These are phyloP conservation scores for Chamaea fasciata DNA, from an alignment of 2,113 vertebrate genomes.

Conservation along the genomic window DNA sequence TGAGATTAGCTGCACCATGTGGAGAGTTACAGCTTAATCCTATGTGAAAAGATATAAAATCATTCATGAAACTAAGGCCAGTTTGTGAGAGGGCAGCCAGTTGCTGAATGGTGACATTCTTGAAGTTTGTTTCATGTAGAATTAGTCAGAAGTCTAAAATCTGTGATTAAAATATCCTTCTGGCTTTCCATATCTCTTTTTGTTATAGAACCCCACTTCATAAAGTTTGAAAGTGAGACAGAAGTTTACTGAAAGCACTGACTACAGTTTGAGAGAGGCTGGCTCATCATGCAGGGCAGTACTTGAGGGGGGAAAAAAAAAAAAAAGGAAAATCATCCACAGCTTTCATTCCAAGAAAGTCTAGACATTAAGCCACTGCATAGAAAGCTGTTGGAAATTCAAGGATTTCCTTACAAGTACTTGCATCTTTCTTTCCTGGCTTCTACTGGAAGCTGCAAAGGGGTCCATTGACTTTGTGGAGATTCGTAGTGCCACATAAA, in stretches of 20 bases:
- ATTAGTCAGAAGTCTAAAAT: neutral
- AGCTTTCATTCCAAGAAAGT: conserved; percentile 39
- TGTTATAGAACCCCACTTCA: neutral
- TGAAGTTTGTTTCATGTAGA: neutral
- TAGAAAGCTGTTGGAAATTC: conserved; percentile 27
- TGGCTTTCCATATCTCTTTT: neutral
- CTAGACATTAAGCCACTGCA: conserved; percentile 38
- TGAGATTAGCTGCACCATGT: neutral
- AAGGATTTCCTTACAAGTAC: conserved; percentile 49
- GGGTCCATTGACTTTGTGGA: neutral
- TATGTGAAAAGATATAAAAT: neutral
- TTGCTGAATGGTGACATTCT: neutral
- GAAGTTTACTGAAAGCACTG: neutral
- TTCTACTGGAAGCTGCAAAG: conserved; percentile 20
- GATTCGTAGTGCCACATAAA: neutral
- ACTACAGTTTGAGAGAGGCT: neutral
- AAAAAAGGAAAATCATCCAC: neutral
- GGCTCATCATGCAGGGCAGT: neutral
- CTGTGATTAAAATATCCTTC: neutral
- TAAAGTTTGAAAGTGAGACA: neutral
- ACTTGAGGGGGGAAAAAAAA: neutral
- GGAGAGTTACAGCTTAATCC: neutral
- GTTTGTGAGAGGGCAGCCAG: neutral
- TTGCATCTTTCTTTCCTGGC: conserved; percentile 54
- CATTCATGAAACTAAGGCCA: neutral